Conservation (phyloP, 2,797 vertebrate species). For the Orestias chungarensis region DNA sequence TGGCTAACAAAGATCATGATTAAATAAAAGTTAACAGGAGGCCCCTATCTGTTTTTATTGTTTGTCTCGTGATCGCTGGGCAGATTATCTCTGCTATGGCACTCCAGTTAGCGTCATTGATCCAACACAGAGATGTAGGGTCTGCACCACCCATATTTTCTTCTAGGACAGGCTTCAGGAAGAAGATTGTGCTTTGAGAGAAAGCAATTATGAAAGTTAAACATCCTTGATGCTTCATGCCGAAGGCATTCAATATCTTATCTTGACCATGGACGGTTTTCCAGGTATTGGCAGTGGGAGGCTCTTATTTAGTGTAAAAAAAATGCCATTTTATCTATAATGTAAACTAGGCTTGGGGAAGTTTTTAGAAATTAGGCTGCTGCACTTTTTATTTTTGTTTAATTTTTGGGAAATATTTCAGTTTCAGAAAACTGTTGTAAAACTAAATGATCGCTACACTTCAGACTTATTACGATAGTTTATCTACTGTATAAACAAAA, state of each 20-base stretch:
- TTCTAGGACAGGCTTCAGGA: background rate
- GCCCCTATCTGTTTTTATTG: background rate
- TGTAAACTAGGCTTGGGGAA: background rate
- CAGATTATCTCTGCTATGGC: slow-evolving; percentile 7
- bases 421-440: background rate
- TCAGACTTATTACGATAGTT: background rate
- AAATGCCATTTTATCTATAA: background rate
- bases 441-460: background rate
- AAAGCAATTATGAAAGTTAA: background rate
- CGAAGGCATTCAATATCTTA: background rate
- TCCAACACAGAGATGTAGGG: slow-evolving; percentile 11
- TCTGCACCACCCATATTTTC: slow-evolving; percentile 1
- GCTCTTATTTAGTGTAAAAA: background rate
- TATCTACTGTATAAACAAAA: background rate
- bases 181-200: background rate
- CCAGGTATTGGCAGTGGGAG: background rate
- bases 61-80: background rate
- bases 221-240: background rate
- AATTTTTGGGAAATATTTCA: background rate
- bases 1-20: background rate
- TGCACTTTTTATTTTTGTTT: background rate
- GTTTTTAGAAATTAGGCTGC: background rate
- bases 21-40: background rate
- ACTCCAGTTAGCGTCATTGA: slow-evolving; percentile 12
- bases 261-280: background rate